These are phyloP conservation scores for Sinohyriopsis cumingii DNA, from an alignment of 2,888 invertebrate species.

Conservation along the genomic window DNA sequence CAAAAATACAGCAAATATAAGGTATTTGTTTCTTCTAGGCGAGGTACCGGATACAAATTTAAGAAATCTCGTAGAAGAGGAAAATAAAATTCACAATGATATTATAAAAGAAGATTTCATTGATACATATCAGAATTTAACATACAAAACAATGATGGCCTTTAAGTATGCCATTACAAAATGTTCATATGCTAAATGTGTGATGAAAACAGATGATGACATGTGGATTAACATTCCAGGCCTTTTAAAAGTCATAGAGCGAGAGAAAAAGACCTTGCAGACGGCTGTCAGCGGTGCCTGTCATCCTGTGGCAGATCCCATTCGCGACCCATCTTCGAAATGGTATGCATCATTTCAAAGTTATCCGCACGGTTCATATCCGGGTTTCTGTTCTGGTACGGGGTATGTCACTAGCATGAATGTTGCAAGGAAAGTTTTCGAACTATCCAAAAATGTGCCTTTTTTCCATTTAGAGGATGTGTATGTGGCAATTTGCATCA, in stretches of 20 bases:
- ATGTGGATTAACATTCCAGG: slow-evolving; percentile 29
- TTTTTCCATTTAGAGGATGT: slow-evolving; percentile 63
- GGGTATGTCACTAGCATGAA: slow-evolving; percentile 51
- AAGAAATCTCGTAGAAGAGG: slow-evolving; percentile 12
- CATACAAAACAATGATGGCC: slow-evolving; percentile 33
- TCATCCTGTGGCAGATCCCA: slow-evolving; percentile 30
- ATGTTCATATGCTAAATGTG: slow-evolving; percentile 25
- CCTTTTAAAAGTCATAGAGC: slow-evolving; percentile 20
- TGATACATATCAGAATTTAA: slow-evolving; percentile 35
- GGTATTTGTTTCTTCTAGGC: slow-evolving; percentile 39
- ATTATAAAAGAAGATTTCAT: slow-evolving; percentile 29
- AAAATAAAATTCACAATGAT: slow-evolving; percentile 24
- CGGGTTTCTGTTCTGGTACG: slow-evolving; percentile 59
- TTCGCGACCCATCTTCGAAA: slow-evolving; percentile 45
- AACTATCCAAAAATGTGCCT: slow-evolving; percentile 49
- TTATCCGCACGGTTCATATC: slow-evolving; percentile 50
- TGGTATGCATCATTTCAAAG: slow-evolving; percentile 52
- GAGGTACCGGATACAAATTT: not conserved
- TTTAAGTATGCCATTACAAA: slow-evolving; percentile 27
- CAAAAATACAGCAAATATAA: slow-evolving; percentile 23
- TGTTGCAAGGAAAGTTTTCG: slow-evolving; percentile 40
- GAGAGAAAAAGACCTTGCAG: slow-evolving; percentile 15
- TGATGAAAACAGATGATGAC: slow-evolving; percentile 40
- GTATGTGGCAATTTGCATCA: slow-evolving; percentile 50
- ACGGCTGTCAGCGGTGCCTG: slow-evolving; percentile 43